These are phyloP conservation scores for Leucania comma DNA, from an alignment of 2,888 invertebrate genomes.

Conservation along the genomic window DNA sequence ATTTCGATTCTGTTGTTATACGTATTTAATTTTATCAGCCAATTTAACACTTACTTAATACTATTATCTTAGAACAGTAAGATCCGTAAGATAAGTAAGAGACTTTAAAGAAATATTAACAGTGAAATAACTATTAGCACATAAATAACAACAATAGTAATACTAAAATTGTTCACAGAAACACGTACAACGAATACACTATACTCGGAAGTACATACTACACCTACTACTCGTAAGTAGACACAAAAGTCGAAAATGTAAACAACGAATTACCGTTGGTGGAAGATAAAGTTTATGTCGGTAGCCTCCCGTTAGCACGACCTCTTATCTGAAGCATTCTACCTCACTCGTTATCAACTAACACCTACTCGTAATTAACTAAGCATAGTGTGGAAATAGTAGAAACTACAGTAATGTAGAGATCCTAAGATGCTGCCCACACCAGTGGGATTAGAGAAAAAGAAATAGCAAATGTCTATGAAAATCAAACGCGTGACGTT, in stretches of 20 bases:
- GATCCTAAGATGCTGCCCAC: background rate
- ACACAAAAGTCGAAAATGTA: conserved; percentile 67
- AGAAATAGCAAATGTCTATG: background rate
- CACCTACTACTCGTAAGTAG: too few relatives aligned
- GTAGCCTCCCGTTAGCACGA: conserved; percentile 70
- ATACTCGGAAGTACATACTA: too few relatives aligned
- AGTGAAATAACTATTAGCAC: background rate
- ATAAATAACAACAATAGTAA: conserved; percentile 25
- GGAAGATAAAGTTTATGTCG: conserved; percentile 66
- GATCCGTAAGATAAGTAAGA: too few relatives aligned
- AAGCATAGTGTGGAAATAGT: conserved; percentile 36
- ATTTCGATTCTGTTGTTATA: conserved; percentile 2
- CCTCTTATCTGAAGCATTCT: conserved; percentile 75
- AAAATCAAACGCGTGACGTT: background rate
- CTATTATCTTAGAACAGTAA: conserved; percentile 14
- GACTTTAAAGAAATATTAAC: conserved; percentile 19
- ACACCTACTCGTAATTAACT: conserved; percentile 59
- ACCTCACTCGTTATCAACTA: conserved; percentile 62
- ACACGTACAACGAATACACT: conserved; percentile 19
- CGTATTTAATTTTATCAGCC: conserved; percentile 7
- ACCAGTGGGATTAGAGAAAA: background rate
- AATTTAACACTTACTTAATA: conserved; percentile 12
- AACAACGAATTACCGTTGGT: conserved; percentile 72
- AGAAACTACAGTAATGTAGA: conserved; percentile 10
- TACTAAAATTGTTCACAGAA: conserved; percentile 36